Evolutionary conservation across 2,888 invertebrate genomes (phyloP), one percentile per base, ranked within the genome.

Genomic region (Eupeodes luniger): DNA sequence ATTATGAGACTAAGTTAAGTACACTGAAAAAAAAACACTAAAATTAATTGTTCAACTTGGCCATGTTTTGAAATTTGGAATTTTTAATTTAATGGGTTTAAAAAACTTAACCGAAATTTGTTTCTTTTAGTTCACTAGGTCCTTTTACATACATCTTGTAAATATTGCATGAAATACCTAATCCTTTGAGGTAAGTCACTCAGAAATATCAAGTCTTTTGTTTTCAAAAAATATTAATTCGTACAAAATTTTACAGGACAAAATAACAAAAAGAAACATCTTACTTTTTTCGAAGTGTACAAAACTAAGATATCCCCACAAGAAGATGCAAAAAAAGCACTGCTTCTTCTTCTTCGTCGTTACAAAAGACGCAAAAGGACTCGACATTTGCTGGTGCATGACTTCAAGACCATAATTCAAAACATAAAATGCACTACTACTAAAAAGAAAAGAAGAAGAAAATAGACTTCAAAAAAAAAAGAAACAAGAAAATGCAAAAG

Each of bases 341-440:
- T 75, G 34, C 7, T 75, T 16, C 34, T 75, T 16, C n/a, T 53
- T 40, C 16, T 55, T 55, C 5, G 3, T n/a, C 10, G 6, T 59
- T 27, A 53, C 36, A 51, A 14, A 75, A 64, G 49, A 44, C 61
- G 14, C 74, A 51, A 59, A 12, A 61, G 44, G 49, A 74, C 49
- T 61, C 47, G 40, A 74, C 70, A 81, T 85, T 81, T 57, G 36
- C 61, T 72, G 67, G 36, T 70, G 36, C 72, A 40, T 62, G 77
- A 81, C 85, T 81, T 82, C 49, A 67, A 69, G 62, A 74, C 67
- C 66, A 82, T 86, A 82, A 82, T 75, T 82, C 74, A 72, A 82
- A 86, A 79, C 62, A 75, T 61, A 40, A 85, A 81, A 77, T 77
- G 72, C 77, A 77, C 61, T 72, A 53, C 61, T 51, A 76, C 4